These are phyloP conservation scores for Lepas anatifera DNA, from an alignment of 2,888 invertebrate species.

Conservation along the genomic window DNA sequence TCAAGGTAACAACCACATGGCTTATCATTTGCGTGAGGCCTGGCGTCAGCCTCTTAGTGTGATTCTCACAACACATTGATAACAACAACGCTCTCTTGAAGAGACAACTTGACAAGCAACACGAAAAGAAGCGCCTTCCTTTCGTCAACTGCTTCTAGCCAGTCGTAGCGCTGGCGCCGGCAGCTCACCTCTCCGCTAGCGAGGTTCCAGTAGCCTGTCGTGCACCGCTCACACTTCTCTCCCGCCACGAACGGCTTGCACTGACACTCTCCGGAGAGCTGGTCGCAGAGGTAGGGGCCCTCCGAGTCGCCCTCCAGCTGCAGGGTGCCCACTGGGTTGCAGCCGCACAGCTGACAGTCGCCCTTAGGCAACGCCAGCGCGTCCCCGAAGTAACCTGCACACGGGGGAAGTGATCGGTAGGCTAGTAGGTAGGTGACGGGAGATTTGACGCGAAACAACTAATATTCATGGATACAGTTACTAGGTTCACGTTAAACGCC, in stretches of 20 bases:
- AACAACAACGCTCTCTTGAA: too few relatives aligned
- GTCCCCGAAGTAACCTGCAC: conserved; percentile 77
- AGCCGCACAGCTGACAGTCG: conserved; percentile 25
- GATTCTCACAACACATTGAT: too few relatives aligned
- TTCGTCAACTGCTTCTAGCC: too few relatives aligned
- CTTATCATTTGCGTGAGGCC: too few relatives aligned
- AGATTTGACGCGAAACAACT: too few relatives aligned
- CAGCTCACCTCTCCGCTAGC: conserved; percentile 50
- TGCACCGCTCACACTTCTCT: conserved; percentile 64
- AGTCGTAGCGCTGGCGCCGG: neutral
- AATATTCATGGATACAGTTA: too few relatives aligned
- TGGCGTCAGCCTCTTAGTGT: too few relatives aligned
- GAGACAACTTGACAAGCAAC: too few relatives aligned
- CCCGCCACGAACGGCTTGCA: conserved; percentile 65
- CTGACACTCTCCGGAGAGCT: conserved; percentile 57
- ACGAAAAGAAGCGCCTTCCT: too few relatives aligned
- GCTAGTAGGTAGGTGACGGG: too few relatives aligned
- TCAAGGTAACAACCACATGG: too few relatives aligned
- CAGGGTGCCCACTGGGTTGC: conserved; percentile 27
- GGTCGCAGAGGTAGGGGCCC: conserved; percentile 50
- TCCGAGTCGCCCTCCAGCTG: conserved; percentile 30
- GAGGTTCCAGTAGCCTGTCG: conserved; percentile 73
- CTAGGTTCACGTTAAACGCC: too few relatives aligned
- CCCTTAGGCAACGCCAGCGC: conserved; percentile 70
- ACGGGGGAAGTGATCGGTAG: neutral